phyloP scores from a whole-genome alignment of 1,140 invertebrate genomes.

The Schlechtendalia chinensis region DNA sequence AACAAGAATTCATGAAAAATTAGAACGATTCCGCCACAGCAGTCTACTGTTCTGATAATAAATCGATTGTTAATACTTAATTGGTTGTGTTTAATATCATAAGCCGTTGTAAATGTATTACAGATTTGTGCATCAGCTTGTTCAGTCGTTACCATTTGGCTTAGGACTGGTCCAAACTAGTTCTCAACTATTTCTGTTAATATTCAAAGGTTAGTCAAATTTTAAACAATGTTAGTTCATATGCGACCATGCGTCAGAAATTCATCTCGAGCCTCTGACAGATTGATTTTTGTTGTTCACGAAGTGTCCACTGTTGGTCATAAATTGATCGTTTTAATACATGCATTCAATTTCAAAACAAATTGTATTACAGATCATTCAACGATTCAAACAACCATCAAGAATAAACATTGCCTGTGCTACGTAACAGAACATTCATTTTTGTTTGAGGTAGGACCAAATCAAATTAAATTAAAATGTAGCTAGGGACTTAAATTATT shows the following conservation, averaged over 20 bases:
- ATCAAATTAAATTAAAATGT: constrained; percentile 31
- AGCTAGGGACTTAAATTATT: neutral
- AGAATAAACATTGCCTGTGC: constrained; percentile 40
- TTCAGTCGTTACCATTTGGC: constrained; percentile 22
- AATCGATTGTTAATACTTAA: neutral
- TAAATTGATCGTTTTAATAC: constrained; percentile 13
- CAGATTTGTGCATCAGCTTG: constrained; percentile 34
- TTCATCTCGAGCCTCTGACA: constrained; percentile 36
- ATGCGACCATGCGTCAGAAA: constrained; percentile 14
- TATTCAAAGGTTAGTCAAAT: constrained; percentile 45
- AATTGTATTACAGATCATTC: constrained; percentile 48
- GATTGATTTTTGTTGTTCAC: constrained; percentile 35
- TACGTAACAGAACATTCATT: constrained; percentile 33
- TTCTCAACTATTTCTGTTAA: constrained; percentile 22
- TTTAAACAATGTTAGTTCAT: constrained; percentile 23
- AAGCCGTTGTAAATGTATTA: constrained; percentile 44
- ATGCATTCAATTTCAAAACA: constrained; percentile 29
- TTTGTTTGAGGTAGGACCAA: constrained; percentile 43
- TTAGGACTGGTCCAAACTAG: constrained; percentile 42
- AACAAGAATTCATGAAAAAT: neutral
- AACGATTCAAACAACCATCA: constrained; percentile 26
- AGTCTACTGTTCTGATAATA: constrained; percentile 24
- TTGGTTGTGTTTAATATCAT: constrained; percentile 6
- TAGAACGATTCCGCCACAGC: neutral
- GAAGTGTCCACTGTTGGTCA: constrained; percentile 45